A percentile compares a stretch with the other conserved stretches of the same genome.
Conservation (phyloP, 2,797 vertebrate species). For the Smutsia gigantea region DNA sequence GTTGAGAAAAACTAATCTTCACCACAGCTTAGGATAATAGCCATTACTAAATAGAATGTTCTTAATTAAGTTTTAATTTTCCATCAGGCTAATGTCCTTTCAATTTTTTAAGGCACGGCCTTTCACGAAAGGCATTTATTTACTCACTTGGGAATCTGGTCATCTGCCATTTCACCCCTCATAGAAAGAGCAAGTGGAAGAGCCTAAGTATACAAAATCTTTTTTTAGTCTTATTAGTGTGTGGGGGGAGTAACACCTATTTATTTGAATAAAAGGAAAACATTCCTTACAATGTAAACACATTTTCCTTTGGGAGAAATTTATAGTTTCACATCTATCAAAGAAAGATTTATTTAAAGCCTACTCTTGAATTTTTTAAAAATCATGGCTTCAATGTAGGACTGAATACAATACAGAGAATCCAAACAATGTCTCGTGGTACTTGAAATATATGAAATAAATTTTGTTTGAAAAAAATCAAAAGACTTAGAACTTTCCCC, state of each 20-base stretch:
- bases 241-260: neutral
- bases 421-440: constrained; percentile 13
- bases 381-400: neutral
- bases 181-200: constrained; percentile 57
- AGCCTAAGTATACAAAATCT: constrained; percentile 65
- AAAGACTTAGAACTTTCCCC: constrained; percentile 6
- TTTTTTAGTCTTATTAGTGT: constrained; percentile 44
- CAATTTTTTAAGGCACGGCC: constrained; percentile 4
- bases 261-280: constrained; percentile 39
- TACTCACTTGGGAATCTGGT: constrained; percentile 66
- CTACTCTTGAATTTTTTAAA: neutral
- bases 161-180: constrained; percentile 59
- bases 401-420: neutral
- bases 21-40: constrained; percentile 1
- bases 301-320: constrained; percentile 37
- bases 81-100: neutral
- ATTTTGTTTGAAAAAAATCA: neutral
- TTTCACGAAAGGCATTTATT: constrained; percentile 43
- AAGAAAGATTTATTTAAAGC: constrained; percentile 34
- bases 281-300: constrained; percentile 49
- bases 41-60: neutral
- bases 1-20: neutral
- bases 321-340: neutral
- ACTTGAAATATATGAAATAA: neutral
- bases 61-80: constrained; percentile 17